Conservation (phyloP, 1,140 invertebrate species). For the Globodera rostochiensis region DNA sequence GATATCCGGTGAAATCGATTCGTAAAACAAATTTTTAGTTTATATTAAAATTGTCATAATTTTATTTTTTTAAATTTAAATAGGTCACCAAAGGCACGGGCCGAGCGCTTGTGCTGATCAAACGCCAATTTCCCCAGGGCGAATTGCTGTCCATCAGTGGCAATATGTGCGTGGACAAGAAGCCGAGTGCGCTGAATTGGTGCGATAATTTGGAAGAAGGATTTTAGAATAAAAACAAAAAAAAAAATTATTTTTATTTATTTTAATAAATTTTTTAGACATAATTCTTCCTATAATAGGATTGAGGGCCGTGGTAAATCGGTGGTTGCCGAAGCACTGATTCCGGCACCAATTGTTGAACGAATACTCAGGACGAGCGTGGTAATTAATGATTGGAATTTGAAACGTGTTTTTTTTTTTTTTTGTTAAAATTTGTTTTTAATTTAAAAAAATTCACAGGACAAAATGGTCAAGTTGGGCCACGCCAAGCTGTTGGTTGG, state of each 20-base stretch:
- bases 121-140: conserved; percentile 74
- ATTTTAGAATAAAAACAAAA: neutral
- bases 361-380: conserved; percentile 68
- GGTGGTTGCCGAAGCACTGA: conserved; percentile 82
- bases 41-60: too few relatives aligned
- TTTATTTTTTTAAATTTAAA: neutral
- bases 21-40: too few relatives aligned
- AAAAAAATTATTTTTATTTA: too few relatives aligned
- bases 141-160: conserved; percentile 90
- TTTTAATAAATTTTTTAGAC: neutral
- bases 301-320: conserved; percentile 95
- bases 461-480: conserved; percentile 84
- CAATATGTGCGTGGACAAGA: conserved; percentile 97
- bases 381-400: conserved; percentile 9
- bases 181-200: conserved; percentile 95
- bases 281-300: conserved; percentile 67
- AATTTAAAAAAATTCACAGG: conserved; percentile 41
- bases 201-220: conserved; percentile 56
- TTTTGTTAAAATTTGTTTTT: conserved; percentile 63
- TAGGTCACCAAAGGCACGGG: conserved; percentile 41
- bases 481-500: conserved; percentile 92
- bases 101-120: conserved; percentile 46
- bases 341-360: conserved; percentile 77
- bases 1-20: too few relatives aligned
- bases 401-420: conserved; percentile 18